These are phyloP conservation scores for Galeopterus variegatus DNA, from an alignment of 2,113 vertebrate genomes.

Conservation along the genomic window DNA sequence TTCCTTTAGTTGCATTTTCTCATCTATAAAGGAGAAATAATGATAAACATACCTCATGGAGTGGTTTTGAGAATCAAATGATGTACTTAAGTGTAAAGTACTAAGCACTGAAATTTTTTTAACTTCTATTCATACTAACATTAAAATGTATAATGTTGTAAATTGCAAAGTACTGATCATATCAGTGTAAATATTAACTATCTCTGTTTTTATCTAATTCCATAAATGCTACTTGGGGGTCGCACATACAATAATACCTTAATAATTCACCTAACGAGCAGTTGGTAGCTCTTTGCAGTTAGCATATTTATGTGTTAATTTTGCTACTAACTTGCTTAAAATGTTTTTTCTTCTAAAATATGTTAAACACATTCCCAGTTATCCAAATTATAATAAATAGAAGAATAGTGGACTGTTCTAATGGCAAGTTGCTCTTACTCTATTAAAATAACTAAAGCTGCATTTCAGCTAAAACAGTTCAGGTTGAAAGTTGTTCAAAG, in stretches of 20 bases:
- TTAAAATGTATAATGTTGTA: not conserved
- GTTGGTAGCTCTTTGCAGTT: not conserved
- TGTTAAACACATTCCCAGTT: not conserved
- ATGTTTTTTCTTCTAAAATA: not conserved
- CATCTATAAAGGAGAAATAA: accelerated
- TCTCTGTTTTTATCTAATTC: not conserved
- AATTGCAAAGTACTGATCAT: not conserved
- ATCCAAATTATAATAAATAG: not conserved
- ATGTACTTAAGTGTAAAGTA: not conserved
- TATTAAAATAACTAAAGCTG: not conserved
- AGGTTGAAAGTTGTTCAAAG: not conserved
- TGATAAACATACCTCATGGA: not conserved
- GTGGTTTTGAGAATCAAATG: not conserved
- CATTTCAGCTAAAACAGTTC: not conserved
- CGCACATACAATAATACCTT: not conserved
- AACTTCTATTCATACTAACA: not conserved
- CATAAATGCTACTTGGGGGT: not conserved
- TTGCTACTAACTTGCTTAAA: slow-evolving; percentile 1
- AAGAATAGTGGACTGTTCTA: not conserved
- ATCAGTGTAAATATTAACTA: not conserved
- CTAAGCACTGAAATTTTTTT: not conserved
- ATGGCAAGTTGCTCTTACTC: not conserved
- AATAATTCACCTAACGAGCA: not conserved
- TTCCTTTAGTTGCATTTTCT: not conserved
- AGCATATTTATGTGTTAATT: not conserved